phyloP scores from a whole-genome alignment of 2,797 vertebrate species.

The Loris lydekkerianus region DNA sequence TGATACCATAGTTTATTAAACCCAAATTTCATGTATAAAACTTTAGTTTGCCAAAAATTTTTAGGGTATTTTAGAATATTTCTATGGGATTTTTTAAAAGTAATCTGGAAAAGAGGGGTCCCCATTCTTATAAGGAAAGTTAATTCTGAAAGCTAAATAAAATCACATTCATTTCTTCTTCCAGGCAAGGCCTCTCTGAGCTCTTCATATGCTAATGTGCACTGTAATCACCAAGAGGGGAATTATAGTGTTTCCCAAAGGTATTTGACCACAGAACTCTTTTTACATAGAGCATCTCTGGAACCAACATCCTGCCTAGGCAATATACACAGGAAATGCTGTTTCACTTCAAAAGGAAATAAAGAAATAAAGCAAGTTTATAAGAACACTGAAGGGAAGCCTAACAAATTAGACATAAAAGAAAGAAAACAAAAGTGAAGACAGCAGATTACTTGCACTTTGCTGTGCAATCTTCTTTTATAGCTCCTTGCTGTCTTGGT shows the following conservation, averaged over 20 bases:
- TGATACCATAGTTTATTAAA: background rate
- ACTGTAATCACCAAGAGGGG: background rate
- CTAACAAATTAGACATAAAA: background rate
- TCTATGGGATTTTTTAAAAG: background rate
- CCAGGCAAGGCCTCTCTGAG: background rate
- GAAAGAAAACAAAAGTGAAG: background rate
- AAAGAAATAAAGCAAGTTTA: background rate
- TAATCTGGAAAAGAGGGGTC: background rate
- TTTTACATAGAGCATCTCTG: background rate
- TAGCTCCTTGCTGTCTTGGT: background rate
- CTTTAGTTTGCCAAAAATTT: constrained; percentile 14
- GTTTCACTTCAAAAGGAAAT: background rate
- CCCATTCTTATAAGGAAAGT: background rate
- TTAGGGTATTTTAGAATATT: background rate
- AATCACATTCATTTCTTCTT: constrained; percentile 16
- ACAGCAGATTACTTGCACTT: background rate
- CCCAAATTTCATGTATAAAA: background rate
- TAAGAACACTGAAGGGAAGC: background rate
- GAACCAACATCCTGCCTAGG: background rate
- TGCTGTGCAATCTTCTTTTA: background rate
- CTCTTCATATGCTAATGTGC: background rate
- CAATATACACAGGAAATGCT: background rate
- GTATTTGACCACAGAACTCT: background rate
- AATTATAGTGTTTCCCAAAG: background rate
- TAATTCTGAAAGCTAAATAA: background rate